Conservation (phyloP, 37 sponge, comb jelly and placozoan species). For the Lycopodina hypogea region DNA sequence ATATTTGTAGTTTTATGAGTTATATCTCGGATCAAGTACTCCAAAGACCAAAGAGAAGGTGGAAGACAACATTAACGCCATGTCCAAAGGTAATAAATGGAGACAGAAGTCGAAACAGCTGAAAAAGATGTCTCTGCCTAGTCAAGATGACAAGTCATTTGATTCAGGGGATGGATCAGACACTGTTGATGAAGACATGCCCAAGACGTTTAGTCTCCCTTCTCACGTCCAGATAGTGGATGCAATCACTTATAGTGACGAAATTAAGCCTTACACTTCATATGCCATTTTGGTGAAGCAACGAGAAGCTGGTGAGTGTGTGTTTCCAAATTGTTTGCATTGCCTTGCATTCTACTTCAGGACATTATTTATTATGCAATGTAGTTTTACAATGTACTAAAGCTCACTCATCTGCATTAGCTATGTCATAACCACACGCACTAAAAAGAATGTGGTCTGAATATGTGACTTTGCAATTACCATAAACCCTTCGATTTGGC, state of each 20-base stretch:
- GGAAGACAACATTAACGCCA: background rate
- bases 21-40: background rate
- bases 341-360: no score
- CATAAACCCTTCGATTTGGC: no score
- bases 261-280: slow-evolving; percentile 37
- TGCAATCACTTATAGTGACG: slow-evolving; percentile 19
- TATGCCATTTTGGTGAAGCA: slow-evolving; percentile 32
- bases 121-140: background rate
- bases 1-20: slow-evolving; percentile 15
- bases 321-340: background rate
- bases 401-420: no score
- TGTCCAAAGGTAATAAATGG: slow-evolving; percentile 1
- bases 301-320: slow-evolving; percentile 15
- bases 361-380: no score
- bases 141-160: background rate
- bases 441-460: no score
- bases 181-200: background rate
- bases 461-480: no score
- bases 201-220: background rate
- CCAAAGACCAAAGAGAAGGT: background rate
- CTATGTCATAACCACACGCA: no score
- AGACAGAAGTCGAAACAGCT: slow-evolving; percentile 15
- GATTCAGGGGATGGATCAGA: background rate
- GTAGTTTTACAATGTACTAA: no score
- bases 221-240: slow-evolving; percentile 36